Evolutionary conservation across 2,113 vertebrate species (phyloP).

Genomic region (Channa maculata): DNA sequence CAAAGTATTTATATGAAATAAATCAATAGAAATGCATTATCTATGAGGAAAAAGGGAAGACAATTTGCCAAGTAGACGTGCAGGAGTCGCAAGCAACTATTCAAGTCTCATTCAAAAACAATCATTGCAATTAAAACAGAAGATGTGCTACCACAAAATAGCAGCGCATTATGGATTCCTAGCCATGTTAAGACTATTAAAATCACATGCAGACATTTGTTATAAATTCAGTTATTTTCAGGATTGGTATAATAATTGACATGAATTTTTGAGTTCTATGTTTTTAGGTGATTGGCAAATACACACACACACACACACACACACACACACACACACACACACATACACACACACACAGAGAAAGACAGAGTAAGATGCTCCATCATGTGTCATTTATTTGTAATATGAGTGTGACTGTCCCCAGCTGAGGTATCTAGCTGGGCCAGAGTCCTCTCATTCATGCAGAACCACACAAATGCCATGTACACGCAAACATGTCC

Average conservation of each 20-base stretch:
- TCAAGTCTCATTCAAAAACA: background rate
- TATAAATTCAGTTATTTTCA: background rate
- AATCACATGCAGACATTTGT: background rate
- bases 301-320: background rate
- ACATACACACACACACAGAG: background rate
- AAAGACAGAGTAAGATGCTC: conserved; percentile 29
- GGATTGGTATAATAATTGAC: background rate
- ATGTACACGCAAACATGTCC: conserved; percentile 48
- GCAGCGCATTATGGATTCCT: background rate
- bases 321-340: background rate
- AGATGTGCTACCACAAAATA: background rate
- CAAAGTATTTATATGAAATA: conserved; percentile 33
- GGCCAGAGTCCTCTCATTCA: conserved; percentile 66
- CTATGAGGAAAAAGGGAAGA: conserved; percentile 2
- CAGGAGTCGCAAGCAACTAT: conserved; percentile 1
- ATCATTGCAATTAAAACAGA: too few relatives aligned
- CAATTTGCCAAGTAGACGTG: background rate
- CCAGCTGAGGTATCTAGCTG: conserved; percentile 75
- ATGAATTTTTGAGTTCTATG: background rate
- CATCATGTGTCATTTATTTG: conserved; percentile 73
- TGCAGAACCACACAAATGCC: conserved; percentile 65
- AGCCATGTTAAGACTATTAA: too few relatives aligned
- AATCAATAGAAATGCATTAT: conserved; percentile 38
- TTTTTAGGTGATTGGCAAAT: background rate
- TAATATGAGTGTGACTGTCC: conserved; percentile 72